phyloP scores from a whole-genome alignment of 1,140 invertebrate genomes.

The Bombus sylvicola region DNA sequence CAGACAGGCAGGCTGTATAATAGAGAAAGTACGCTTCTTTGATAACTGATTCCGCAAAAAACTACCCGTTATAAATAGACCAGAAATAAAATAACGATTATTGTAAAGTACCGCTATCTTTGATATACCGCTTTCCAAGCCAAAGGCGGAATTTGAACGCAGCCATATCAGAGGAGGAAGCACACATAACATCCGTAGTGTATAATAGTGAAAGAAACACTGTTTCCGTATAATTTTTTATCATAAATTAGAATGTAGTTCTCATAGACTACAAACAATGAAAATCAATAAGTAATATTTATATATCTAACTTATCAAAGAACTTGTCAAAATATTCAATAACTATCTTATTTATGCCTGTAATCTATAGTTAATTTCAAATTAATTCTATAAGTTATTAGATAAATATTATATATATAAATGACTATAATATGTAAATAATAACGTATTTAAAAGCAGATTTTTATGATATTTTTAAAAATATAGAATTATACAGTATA shows the following conservation, averaged over 20 bases:
- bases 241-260: neutral
- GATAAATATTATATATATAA: neutral
- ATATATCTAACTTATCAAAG: neutral
- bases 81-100: constrained; percentile 43
- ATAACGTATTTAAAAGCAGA: neutral
- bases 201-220: constrained; percentile 1
- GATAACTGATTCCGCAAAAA: constrained; percentile 34
- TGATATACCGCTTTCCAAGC: constrained; percentile 55
- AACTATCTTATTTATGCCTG: constrained; percentile 33
- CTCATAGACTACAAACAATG: neutral
- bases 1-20: constrained; percentile 65
- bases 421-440: neutral
- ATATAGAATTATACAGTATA: neutral
- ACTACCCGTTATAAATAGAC: constrained; percentile 35
- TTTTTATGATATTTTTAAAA: neutral
- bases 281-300: neutral
- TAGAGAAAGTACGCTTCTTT: constrained; percentile 54
- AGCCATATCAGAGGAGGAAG: constrained; percentile 49
- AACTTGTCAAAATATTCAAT: constrained; percentile 21
- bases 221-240: neutral
- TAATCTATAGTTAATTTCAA: constrained; percentile 21
- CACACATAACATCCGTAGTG: constrained; percentile 20
- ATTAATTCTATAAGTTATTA: constrained; percentile 1
- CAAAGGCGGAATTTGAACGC: constrained; percentile 31
- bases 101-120: constrained; percentile 24